Evolutionary conservation across 2,888 invertebrate species (phyloP), one percentile per base, ranked within the genome.

Genomic region (Dryococelus australis): DNA sequence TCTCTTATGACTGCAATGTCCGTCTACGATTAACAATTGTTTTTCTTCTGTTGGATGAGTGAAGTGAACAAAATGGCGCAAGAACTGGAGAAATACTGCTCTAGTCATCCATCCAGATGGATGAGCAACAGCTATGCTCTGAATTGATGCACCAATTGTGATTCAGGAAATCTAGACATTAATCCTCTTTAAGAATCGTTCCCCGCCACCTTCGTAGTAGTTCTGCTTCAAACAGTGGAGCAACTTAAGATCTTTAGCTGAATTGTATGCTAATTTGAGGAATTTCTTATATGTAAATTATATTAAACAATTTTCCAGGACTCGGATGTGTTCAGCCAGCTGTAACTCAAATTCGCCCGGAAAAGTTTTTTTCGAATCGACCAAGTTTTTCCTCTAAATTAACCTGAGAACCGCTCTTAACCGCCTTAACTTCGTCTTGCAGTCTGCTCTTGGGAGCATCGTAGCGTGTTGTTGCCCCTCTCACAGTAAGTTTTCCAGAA

Each of bases 181-280:
- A 35, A 35, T 35, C n/a, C 43, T 79, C 84, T 85, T 27, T 86
- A 89, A 87, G 89, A 28, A 90, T 78, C 87, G 88, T 88, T 6
- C 88, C 35, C 35, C 35, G 35, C 35, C 35, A 35, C 1, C 4
- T 35, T 35, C 35, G 35, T 35, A 35, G 35, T 35, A 35, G 35
- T 35, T 35, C 35, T 35, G 35, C 35, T 35, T 35, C 35, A 35
- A 35, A 35, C 35, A 35, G 35, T 35, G 35, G 35, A 35, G 35
- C 35, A 35, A 84, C 78, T 88, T 87, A 0, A 89, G 28, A 0
- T 86, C 43, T 87, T 89, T 87, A 5, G 89, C 89, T 28, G 88
- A 85, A 16, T 89, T 51, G 53, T 87, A 90, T 0, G 89, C 89
- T 13, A 90, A 78, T 28, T 88, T 85, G 9, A 87, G 80, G 84